Conservation (phyloP, 2,888 invertebrate genomes). For the Cantharis nigra region DNA sequence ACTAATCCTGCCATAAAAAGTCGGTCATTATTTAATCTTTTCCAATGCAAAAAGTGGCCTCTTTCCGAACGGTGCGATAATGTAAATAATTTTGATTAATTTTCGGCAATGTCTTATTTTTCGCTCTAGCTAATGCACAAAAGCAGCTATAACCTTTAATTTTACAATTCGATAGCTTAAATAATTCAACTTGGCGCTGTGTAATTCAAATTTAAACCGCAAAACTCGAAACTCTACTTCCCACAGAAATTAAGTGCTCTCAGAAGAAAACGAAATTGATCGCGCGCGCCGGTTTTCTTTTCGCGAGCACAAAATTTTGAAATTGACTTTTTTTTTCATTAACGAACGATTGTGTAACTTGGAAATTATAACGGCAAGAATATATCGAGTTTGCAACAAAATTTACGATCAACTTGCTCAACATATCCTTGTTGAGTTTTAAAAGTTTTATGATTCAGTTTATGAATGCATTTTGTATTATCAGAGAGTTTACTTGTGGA, state of each 20-base stretch:
- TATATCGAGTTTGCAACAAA: background rate
- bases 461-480: conserved; percentile 15
- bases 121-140: no score
- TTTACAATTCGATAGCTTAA: background rate
- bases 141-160: no score
- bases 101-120: no score
- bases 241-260: background rate
- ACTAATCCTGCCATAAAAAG: background rate
- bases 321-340: background rate
- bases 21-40: background rate
- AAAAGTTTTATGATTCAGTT: conserved; percentile 13
- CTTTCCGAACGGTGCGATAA: no score
- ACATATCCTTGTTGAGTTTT: conserved; percentile 6
- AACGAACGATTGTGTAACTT: background rate
- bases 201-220: background rate
- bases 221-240: background rate
- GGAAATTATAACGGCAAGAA: background rate
- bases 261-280: background rate
- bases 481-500: conserved; percentile 6
- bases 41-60: no score
- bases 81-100: no score
- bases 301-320: background rate
- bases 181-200: background rate
- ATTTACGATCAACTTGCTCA: background rate
- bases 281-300: background rate